Evolutionary conservation across 2,797 vertebrate genomes (phyloP).

Genomic region (Holocentrus rufus): DNA sequence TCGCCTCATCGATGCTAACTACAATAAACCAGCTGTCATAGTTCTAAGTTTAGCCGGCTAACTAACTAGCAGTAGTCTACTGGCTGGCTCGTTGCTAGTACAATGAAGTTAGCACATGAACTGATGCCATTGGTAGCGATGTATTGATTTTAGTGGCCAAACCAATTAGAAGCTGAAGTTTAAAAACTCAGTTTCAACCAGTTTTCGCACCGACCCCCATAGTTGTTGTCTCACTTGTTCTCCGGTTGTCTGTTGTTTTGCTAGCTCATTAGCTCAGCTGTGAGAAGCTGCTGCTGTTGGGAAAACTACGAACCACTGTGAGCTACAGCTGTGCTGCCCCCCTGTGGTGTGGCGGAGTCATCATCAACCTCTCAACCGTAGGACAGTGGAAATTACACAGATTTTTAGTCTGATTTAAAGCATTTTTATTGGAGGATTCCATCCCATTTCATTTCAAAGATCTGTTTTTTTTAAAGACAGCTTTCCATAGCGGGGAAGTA

Average conservation of each 20-base stretch:
- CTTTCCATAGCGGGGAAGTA: not conserved
- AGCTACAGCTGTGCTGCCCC: constrained; percentile 26
- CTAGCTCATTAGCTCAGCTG: constrained; percentile 12
- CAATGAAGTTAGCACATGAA: not conserved
- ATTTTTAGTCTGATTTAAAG: no score
- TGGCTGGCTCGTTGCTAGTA: not conserved
- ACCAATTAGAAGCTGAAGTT: not conserved
- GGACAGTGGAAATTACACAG: no score
- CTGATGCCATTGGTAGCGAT: not conserved
- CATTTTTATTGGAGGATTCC: no score
- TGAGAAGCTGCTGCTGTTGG: not conserved
- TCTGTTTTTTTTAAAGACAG: no score
- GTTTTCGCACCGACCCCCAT: not conserved
- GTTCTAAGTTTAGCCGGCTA: constrained; percentile 40
- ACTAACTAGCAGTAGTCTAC: constrained; percentile 31
- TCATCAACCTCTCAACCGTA: no score
- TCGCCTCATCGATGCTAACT: constrained; percentile 66
- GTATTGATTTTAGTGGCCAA: not conserved
- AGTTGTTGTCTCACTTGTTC: not conserved
- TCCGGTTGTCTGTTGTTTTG: constrained; percentile 33
- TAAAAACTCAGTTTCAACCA: not conserved
- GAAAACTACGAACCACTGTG: not conserved
- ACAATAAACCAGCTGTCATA: constrained; percentile 14
- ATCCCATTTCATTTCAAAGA: no score
- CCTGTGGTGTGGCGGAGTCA: constrained; percentile 31